Percentiles rank a stretch among this genome's conserved stretches.
Conservation (phyloP, 2,113 vertebrate genomes). For the Sinocyclocheilus maitianheensis region DNA sequence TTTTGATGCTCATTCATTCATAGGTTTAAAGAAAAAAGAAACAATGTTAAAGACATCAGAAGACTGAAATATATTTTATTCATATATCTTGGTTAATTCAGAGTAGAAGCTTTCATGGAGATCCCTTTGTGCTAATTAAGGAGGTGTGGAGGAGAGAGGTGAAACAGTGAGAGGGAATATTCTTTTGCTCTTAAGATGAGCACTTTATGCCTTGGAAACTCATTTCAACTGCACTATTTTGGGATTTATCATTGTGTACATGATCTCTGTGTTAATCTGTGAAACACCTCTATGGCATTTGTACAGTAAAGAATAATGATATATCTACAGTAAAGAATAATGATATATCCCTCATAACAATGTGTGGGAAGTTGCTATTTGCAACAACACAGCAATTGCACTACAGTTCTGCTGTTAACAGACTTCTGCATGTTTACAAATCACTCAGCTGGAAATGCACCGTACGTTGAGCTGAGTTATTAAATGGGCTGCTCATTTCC, state of each 20-base stretch:
- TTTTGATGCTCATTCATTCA: conserved; percentile 46
- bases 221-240: conserved; percentile 5
- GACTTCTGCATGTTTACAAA: conserved; percentile 37
- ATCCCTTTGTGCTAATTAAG: conserved; percentile 55
- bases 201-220: background rate
- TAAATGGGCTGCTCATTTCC: conserved; percentile 25
- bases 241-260: conserved; percentile 3
- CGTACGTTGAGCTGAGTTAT: conserved; percentile 17
- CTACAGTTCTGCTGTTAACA: background rate
- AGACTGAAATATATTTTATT: conserved; percentile 55
- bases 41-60: conserved; percentile 49
- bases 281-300: conserved; percentile 23
- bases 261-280: conserved; percentile 9
- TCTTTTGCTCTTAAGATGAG: conserved; percentile 24
- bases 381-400: background rate
- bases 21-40: conserved; percentile 18
- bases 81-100: conserved; percentile 50
- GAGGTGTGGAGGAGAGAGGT: conserved; percentile 25
- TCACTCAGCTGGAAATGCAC: conserved; percentile 27
- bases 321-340: conserved; percentile 7
- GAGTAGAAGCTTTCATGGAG: conserved; percentile 35
- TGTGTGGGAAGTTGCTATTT: conserved; percentile 4
- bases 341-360: conserved; percentile 7
- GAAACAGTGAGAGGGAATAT: conserved; percentile 19
- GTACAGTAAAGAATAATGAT: background rate